Evolutionary conservation across 2,797 vertebrate genomes (phyloP).

Genomic region (Hyperoplus lanceolatus): DNA sequence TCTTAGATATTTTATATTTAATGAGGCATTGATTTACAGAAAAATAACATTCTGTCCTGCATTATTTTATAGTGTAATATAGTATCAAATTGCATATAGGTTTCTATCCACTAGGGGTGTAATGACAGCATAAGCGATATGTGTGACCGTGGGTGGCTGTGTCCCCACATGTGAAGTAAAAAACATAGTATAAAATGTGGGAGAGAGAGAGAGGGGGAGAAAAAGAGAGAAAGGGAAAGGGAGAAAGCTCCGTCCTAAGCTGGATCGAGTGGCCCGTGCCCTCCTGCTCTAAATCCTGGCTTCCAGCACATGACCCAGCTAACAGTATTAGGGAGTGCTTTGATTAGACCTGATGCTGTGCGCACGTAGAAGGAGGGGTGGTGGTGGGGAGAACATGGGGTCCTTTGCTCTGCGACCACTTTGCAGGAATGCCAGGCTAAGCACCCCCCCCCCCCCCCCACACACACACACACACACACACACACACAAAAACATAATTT

Average conservation of each 20-base stretch:
- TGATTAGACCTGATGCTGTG: slow-evolving; percentile 80
- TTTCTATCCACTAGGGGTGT: background rate
- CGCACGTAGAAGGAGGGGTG: slow-evolving; percentile 48
- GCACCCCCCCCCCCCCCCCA: no score
- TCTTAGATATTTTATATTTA: background rate
- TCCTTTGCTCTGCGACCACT: slow-evolving; percentile 47
- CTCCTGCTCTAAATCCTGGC: slow-evolving; percentile 82
- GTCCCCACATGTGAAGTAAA: slow-evolving; percentile 25
- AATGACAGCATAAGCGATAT: background rate
- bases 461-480: slow-evolving; percentile 3
- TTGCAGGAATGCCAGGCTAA: slow-evolving; percentile 47
- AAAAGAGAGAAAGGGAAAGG: slow-evolving; percentile 6
- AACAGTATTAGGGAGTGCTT: slow-evolving; percentile 81
- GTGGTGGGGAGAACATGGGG: slow-evolving; percentile 15
- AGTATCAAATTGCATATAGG: background rate
- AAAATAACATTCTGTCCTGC: background rate
- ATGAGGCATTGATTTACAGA: background rate
- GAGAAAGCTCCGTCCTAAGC: slow-evolving; percentile 55
- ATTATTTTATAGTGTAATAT: no score
- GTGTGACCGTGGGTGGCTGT: slow-evolving; percentile 22
- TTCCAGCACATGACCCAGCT: slow-evolving; percentile 85
- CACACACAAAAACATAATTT: slow-evolving; percentile 23
- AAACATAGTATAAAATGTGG: background rate
- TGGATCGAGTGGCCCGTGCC: slow-evolving; percentile 77
- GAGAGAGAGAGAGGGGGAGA: background rate